Conservation (phyloP, 2,113 vertebrate genomes). For the Neodontobutis hainanensis region DNA sequence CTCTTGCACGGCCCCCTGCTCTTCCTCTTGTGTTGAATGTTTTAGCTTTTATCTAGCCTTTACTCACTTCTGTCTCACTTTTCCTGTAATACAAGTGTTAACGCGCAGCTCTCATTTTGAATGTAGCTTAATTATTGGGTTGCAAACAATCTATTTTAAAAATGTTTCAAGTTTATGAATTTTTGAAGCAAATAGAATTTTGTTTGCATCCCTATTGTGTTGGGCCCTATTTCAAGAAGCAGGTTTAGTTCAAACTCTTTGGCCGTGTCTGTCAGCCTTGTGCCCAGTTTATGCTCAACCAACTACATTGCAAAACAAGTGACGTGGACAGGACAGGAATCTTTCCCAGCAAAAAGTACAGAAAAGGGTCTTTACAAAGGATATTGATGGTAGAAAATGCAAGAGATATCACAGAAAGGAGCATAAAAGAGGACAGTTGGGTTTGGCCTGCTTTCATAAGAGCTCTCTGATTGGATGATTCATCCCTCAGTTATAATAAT, state of each 20-base stretch:
- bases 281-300: no score
- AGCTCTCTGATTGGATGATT: no score
- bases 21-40: conserved; percentile 31
- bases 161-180: background rate
- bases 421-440: no score
- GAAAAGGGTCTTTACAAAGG: no score
- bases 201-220: conserved; percentile 53
- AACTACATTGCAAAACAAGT: no score
- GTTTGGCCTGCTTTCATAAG: no score
- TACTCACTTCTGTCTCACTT: conserved; percentile 5
- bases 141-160: background rate
- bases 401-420: no score
- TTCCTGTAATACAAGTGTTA: background rate
- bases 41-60: conserved; percentile 24
- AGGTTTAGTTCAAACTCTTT: background rate
- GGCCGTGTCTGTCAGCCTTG: no score
- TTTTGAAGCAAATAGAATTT: background rate
- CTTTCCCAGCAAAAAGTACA: no score
- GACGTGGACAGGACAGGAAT: no score
- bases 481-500: no score
- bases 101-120: background rate
- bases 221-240: background rate
- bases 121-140: background rate
- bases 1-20: conserved; percentile 55
- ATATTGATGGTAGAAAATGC: no score